A percentile compares a stretch with the other conserved stretches of the same genome.
These are phyloP conservation scores for Tilapia sparmanii DNA, from an alignment of 2,113 vertebrate genomes.

Conservation along the genomic window DNA sequence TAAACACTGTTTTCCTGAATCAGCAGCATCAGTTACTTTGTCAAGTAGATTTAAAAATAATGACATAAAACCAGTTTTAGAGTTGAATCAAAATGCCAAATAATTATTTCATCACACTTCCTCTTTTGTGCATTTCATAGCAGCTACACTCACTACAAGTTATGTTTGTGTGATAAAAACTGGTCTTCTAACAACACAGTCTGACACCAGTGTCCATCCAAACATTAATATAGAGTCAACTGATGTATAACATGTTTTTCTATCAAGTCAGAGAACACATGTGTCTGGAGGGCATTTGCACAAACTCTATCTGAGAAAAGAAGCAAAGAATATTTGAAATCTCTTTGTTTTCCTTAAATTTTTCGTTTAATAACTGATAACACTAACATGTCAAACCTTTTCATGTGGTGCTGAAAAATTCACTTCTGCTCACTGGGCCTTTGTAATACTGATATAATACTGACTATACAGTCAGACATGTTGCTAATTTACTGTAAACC, in stretches of 20 bases:
- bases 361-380: neutral
- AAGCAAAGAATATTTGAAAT: neutral
- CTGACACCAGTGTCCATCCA: neutral
- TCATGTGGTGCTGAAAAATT: neutral
- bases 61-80: neutral
- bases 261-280: neutral
- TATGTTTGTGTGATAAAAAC: neutral
- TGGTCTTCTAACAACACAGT: neutral
- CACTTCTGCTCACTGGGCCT: neutral
- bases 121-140: neutral
- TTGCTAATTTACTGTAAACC: neutral
- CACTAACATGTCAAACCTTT: neutral
- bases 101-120: neutral
- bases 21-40: neutral
- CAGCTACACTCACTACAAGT: neutral
- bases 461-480: neutral
- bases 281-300: neutral
- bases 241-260: neutral
- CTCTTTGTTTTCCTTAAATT: neutral
- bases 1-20: neutral
- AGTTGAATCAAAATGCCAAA: neutral
- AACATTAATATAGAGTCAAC: neutral
- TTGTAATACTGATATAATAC: neutral
- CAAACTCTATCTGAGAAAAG: neutral
- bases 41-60: neutral